Evolutionary conservation across 2,797 vertebrate species (phyloP), one percentile per base, ranked within the genome.

Genomic region (Poecilia gillii): DNA sequence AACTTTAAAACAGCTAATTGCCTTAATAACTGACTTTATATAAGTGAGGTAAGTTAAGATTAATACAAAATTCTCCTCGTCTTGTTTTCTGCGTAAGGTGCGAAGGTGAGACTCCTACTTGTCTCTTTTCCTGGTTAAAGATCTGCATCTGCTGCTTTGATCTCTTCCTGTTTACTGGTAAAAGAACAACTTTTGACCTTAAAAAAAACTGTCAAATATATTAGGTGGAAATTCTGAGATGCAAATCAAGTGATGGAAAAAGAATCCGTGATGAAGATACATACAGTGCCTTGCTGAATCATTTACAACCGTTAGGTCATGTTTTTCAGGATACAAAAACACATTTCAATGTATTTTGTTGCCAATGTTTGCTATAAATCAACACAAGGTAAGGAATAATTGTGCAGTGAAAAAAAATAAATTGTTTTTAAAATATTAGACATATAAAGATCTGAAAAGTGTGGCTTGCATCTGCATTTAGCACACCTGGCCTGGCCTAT

Each of bases 121-220:
- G 33, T 84, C 18, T 76, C 55, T 33, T 16, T 71, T 80, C 74
- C 47, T 13, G 3, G 71, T 36, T 11, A 11, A 76, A 45, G 31
- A 28, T 28, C 78, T 9, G 46, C 12, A 75, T 85, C n/a, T 82
- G 45, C 47, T 28, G 0, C 23, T 74, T 43, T 46, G 20, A n/a
- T 72, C 33, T 46, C 31, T 84, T 82, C 71, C 75, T 74, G 45
- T 81, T 83, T 77, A 76, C 20, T 49, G 49, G n/a, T 68, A 76
- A 45, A 80, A 14, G 9, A 46, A 43, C 43, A 45, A 74, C 12
- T 55, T 84, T 57, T 73, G 57, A 51, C 28, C 28, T 57, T 36
- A 23, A 76, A 66, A 23, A 73, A 46, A 33, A 3, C 33, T 1
- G 28, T 11, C 55, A 47, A 43, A 77, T 11, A 75, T 59, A 68